Base-by-base conservation (phyloP, 2,888 invertebrate genomes). In the Nymphalis c-album region DNA sequence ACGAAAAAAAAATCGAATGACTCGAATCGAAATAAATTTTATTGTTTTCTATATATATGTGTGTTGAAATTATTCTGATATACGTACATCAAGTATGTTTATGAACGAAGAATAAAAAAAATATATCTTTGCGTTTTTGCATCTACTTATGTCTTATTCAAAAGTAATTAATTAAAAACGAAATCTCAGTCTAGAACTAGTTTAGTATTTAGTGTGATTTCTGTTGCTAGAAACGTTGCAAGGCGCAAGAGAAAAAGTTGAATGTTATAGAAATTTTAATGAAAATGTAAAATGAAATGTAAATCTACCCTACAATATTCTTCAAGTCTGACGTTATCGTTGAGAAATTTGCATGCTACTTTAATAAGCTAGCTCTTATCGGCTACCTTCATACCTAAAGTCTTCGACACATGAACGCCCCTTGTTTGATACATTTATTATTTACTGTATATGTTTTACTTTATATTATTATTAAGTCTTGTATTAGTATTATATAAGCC, bases 251-350 rank as follows among this genome's bases (percentile, higher is more conserved):
- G 64, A 65, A 55, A 64, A 67, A 67, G 64, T 62, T 68, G 60
- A 63, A 65, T 68, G 60, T 65, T 22, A 68, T 71, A 62, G 70
- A 68, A 71, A 69, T 73, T 70, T 66, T 66, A 73, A 68, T 68
- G 71, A 70, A 74, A 74, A 73, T 69, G 69, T 69, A 68, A 71
- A 73, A 71, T 74, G 70, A 71, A 71, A 74, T 74, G 67, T 73
- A 72, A 71, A 72, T 72, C 69, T 71, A 66, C 67, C 60, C 66
- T 57, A 63, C 68, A 66, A 68, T 71, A 69, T 70, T 64, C 68
- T 57, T 63, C 67, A 57, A 60, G 65, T 67, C 67, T 64, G 69
- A 63, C 68, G 67, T 68, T 71, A 73, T 73, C 73, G 73, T 62
- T 45, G 31, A 18, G 35, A 68, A 69, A 72, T 74, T 74, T 73